Conservation (phyloP, 2,888 invertebrate species). For the Adela reaumurella region DNA sequence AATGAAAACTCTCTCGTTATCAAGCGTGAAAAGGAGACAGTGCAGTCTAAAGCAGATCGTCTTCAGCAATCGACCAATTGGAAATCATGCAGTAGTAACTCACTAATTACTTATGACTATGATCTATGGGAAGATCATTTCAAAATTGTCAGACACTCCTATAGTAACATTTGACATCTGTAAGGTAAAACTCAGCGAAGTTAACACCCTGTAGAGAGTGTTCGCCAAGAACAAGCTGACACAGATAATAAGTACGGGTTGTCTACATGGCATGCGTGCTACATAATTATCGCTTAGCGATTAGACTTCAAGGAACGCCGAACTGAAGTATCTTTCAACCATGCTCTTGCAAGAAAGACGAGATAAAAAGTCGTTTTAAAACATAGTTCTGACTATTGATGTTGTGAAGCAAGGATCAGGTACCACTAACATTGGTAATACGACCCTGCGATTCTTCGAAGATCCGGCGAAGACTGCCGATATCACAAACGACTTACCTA, state of each 20-base stretch:
- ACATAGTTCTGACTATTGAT: not conserved
- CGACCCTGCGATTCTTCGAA: not conserved
- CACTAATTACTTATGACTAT: constrained; percentile 6
- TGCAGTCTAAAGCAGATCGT: not conserved
- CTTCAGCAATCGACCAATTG: constrained; percentile 1
- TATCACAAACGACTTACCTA: not conserved
- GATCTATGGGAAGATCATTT: constrained; percentile 9
- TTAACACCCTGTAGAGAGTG: not conserved
- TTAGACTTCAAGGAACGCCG: not conserved
- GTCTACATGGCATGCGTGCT: not conserved
- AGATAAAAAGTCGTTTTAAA: not conserved
- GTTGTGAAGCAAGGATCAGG: not conserved
- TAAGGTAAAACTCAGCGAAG: constrained; percentile 2
- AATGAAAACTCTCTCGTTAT: constrained; percentile 5
- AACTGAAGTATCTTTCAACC: not conserved
- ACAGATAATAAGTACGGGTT: not conserved
- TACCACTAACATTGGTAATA: not conserved
- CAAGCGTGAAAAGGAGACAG: constrained; percentile 2
- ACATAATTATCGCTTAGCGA: not conserved
- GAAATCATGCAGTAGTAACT: constrained; percentile 3
- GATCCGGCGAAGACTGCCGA: not conserved
- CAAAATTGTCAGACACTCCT: constrained; percentile 5
- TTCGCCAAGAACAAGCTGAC: not conserved
- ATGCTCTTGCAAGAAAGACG: not conserved
- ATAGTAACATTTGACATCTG: constrained; percentile 7